Evolutionary conservation across 2,888 invertebrate species (phyloP).

Genomic region (Pecten maximus): DNA sequence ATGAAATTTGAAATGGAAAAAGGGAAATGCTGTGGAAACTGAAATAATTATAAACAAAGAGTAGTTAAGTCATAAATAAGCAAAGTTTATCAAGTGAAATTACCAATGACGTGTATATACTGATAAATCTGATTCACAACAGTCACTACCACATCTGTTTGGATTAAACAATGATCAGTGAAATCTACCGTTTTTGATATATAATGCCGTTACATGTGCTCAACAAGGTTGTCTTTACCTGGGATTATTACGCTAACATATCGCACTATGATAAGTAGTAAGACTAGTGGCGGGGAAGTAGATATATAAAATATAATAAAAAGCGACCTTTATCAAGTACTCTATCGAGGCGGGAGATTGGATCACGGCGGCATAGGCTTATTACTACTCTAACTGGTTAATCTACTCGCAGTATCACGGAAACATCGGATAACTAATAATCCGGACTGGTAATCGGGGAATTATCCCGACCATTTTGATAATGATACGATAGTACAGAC

Average conservation of each 20-base stretch:
- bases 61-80: too few relatives aligned
- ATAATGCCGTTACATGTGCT: neutral
- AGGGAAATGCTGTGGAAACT: too few relatives aligned
- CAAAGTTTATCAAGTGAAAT: neutral
- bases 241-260: neutral
- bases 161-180: neutral
- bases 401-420: neutral
- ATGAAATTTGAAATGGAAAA: too few relatives aligned
- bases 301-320: neutral
- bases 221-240: neutral
- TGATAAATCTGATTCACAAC: neutral
- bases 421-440: conserved; percentile 13
- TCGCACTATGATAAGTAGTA: neutral
- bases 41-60: too few relatives aligned
- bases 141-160: neutral
- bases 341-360: neutral
- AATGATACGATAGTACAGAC: neutral
- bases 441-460: neutral
- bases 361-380: neutral
- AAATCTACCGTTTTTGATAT: neutral
- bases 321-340: neutral
- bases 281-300: neutral
- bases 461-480: conserved; percentile 19
- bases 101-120: neutral
- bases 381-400: neutral